Evolutionary conservation across 2,888 invertebrate genomes (phyloP).

Genomic region (Odontocolon sp.): DNA sequence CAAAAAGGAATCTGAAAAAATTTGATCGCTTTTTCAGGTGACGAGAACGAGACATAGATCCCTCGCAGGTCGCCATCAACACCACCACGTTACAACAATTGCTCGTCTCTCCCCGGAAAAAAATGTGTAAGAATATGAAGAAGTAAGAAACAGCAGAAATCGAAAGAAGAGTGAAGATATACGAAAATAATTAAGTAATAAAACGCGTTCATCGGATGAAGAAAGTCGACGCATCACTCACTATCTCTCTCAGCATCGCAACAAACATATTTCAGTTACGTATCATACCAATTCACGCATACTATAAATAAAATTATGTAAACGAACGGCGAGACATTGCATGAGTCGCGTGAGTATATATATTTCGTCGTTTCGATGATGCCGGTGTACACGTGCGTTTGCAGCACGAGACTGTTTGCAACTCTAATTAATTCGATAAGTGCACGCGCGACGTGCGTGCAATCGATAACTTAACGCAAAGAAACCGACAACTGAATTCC

Average conservation of each 20-base stretch:
- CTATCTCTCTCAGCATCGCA: conserved; percentile 37
- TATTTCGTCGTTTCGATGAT: conserved; percentile 18
- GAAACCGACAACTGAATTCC: no score
- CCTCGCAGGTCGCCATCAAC: conserved; percentile 71
- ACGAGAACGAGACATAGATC: conserved; percentile 73
- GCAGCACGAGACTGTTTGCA: background rate
- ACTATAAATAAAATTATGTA: conserved; percentile 25
- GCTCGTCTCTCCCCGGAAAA: conserved; percentile 73
- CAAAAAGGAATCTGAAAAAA: background rate
- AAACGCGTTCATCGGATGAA: conserved; percentile 46
- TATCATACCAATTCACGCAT: conserved; percentile 37
- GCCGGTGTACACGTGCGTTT: conserved; percentile 6
- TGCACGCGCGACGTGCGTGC: no score
- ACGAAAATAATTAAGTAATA: conserved; percentile 46
- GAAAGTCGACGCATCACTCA: conserved; percentile 46
- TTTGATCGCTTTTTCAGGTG: conserved; percentile 67
- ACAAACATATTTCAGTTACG: conserved; percentile 38
- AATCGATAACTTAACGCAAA: no score
- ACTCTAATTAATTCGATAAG: background rate
- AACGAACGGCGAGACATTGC: background rate
- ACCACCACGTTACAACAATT: conserved; percentile 66
- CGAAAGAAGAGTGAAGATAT: conserved; percentile 56
- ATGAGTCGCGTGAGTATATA: background rate
- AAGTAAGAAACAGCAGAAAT: conserved; percentile 32
- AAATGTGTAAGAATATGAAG: conserved; percentile 44